Evolutionary conservation across 2,797 vertebrate genomes (phyloP).

Genomic region (Gymnodraco acuticeps): DNA sequence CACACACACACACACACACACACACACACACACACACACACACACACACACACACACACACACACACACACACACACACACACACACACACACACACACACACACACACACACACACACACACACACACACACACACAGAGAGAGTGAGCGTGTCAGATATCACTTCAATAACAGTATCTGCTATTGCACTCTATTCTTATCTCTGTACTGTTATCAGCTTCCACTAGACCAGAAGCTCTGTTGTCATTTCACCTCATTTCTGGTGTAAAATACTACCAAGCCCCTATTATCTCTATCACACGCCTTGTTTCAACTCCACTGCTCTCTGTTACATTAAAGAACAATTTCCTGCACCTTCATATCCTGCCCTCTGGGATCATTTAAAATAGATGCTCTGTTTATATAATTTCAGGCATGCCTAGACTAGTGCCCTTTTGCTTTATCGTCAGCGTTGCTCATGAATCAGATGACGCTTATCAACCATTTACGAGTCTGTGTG

Average conservation of each 20-base stretch:
- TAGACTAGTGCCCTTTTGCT: constrained; percentile 35
- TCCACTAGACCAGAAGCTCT: constrained; percentile 60
- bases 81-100: constrained; percentile 21
- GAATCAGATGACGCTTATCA: constrained; percentile 52
- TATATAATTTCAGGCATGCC: constrained; percentile 22
- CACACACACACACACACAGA: constrained; percentile 26
- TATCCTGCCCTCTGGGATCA: constrained; percentile 22
- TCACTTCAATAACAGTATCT: constrained; percentile 66
- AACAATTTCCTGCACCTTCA: constrained; percentile 36
- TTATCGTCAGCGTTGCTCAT: constrained; percentile 26
- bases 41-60: constrained; percentile 21
- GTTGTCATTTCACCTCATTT: constrained; percentile 79
- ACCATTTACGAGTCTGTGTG: constrained; percentile 18
- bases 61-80: constrained; percentile 32
- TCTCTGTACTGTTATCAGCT: constrained; percentile 65
- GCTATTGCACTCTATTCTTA: constrained; percentile 69
- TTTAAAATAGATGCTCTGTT: constrained; percentile 38
- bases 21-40: constrained; percentile 27
- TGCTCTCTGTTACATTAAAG: constrained; percentile 31
- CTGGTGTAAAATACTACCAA: constrained; percentile 59
- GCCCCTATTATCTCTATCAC: constrained; percentile 53
- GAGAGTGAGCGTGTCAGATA: constrained; percentile 55
- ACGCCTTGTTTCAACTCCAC: constrained; percentile 44
- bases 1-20: constrained; percentile 26
- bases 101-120: too few relatives aligned